Conservation (phyloP, 1,140 invertebrate genomes). For the Chironomus striatipennis region DNA sequence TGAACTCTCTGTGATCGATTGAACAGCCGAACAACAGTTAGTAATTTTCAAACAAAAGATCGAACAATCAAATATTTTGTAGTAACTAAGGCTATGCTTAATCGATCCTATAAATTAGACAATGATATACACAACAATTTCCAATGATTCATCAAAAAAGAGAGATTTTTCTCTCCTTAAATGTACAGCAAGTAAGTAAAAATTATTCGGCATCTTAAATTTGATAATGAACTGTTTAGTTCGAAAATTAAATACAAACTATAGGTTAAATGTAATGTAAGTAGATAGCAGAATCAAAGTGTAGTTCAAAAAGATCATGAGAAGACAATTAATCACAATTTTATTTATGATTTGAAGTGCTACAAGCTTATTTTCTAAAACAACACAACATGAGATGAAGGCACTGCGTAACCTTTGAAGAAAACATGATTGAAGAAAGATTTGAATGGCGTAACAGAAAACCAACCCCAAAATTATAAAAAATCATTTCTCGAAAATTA, state of each 20-base stretch:
- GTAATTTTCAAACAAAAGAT: slow-evolving; percentile 18
- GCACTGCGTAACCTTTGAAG: neutral
- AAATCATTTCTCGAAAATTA: neutral
- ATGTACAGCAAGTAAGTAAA: neutral
- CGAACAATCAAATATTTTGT: slow-evolving; percentile 20
- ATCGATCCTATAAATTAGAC: neutral
- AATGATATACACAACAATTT: neutral
- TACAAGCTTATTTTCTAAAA: too few relatives aligned
- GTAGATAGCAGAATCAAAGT: neutral
- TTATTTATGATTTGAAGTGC: too few relatives aligned
- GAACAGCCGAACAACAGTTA: slow-evolving; percentile 18
- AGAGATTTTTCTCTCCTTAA: neutral
- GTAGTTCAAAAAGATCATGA: slow-evolving; percentile 10
- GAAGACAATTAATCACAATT: slow-evolving; percentile 11
- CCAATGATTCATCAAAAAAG: neutral
- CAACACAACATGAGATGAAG: neutral
- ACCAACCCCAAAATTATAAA: slow-evolving; percentile 1
- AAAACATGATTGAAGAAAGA: neutral
- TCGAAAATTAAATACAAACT: slow-evolving; percentile 14
- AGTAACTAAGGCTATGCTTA: slow-evolving; percentile 14
- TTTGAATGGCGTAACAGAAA: neutral
- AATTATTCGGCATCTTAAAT: neutral
- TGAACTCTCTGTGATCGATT: slow-evolving; percentile 3
- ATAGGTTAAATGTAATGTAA: neutral
- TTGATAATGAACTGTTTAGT: slow-evolving; percentile 8